phyloP scores from a whole-genome alignment of 2,113 vertebrate genomes.

The Sisor rabdophorus region DNA sequence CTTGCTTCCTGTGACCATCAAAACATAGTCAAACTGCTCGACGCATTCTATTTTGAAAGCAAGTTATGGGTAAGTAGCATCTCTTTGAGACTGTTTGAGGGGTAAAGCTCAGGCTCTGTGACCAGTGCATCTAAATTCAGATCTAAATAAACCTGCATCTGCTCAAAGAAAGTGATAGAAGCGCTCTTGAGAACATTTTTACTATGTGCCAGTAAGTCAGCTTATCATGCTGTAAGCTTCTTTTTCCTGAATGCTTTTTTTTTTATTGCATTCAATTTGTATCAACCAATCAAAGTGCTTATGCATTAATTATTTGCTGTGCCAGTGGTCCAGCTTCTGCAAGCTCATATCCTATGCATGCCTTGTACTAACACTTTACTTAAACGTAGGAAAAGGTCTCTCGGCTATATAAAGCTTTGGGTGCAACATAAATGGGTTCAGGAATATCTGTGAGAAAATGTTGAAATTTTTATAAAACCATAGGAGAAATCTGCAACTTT shows the following conservation, averaged over 20 bases:
- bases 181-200: neutral
- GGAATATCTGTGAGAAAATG: neutral
- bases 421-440: neutral
- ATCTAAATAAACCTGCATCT: neutral
- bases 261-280: too few relatives aligned
- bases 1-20: conserved; percentile 94
- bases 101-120: neutral
- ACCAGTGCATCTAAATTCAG: neutral
- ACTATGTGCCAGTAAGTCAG: neutral
- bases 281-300: too few relatives aligned
- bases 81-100: conserved; percentile 1
- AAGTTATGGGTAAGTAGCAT: conserved; percentile 88
- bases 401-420: conserved; percentile 15
- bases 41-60: conserved; percentile 95
- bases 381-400: conserved; percentile 18
- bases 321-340: conserved; percentile 46
- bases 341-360: conserved; percentile 47
- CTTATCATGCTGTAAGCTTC: neutral
- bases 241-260: conserved; percentile 22
- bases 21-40: conserved; percentile 93
- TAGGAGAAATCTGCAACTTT: conserved; percentile 6
- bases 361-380: conserved; percentile 24
- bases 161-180: neutral
- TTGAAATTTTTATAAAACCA: conserved; percentile 28
- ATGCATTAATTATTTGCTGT: conserved; percentile 70